Evolutionary conservation across 2,888 invertebrate genomes (phyloP).

Genomic region (Drosophila ezoana): DNA sequence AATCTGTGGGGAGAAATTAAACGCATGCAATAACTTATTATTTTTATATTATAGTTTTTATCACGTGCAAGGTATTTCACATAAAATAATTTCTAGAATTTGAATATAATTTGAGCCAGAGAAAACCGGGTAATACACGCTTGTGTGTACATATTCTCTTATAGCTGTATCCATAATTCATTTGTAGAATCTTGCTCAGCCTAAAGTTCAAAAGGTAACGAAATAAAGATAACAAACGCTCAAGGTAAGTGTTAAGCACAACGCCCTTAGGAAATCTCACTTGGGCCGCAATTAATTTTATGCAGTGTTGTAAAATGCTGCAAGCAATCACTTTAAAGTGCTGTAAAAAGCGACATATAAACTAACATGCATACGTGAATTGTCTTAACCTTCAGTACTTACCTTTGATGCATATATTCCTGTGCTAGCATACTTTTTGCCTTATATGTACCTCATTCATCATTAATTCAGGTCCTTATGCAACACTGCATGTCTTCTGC

Average conservation of each 20-base stretch:
- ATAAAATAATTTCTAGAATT: too few species aligned
- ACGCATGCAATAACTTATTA: too few species aligned
- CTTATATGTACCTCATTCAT: background rate
- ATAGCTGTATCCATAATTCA: too few species aligned
- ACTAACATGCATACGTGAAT: background rate
- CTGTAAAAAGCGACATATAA: background rate
- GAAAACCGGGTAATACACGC: too few species aligned
- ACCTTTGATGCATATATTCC: background rate
- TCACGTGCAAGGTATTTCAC: too few species aligned
- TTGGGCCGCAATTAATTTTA: background rate
- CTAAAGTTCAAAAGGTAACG: too few species aligned
- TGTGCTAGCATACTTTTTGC: background rate
- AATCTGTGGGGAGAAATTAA: background rate
- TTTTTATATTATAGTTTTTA: too few species aligned
- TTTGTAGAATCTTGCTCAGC: too few species aligned
- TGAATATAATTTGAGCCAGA: too few species aligned
- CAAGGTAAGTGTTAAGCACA: background rate
- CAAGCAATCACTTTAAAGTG: background rate
- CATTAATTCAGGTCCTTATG: background rate
- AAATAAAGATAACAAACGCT: background rate
- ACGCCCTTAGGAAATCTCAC: background rate
- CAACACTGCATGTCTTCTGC: background rate
- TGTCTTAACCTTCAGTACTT: constrained; percentile 1
- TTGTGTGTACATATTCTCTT: too few species aligned
- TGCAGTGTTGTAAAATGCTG: constrained; percentile 6